Percentiles rank a stretch among this genome's conserved stretches.
These are phyloP conservation scores for Aurelia aurita complex sp. Pacific DNA, from an alignment of 30 jellyfish, hydroid and myxozoan species.

Conservation along the genomic window DNA sequence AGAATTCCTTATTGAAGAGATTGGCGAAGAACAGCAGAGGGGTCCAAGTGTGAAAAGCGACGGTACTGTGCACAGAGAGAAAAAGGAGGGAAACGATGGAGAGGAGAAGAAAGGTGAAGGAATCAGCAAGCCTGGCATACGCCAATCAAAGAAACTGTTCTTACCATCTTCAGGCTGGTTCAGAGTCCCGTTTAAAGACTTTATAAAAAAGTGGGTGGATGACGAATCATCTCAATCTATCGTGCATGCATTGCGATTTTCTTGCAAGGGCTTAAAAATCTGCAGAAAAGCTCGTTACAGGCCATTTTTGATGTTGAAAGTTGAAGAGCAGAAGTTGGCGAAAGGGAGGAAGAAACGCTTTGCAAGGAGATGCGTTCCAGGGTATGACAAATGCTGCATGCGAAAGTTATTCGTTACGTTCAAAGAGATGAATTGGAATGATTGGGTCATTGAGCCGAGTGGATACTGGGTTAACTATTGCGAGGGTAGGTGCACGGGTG, in stretches of 20 bases:
- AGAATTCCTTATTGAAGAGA: not conserved
- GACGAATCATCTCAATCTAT: not conserved
- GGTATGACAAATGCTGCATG: constrained; percentile 54
- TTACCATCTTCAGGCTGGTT: constrained; percentile 1
- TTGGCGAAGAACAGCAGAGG: not conserved
- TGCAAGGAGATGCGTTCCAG: constrained; percentile 38
- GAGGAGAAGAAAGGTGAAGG: too few species aligned
- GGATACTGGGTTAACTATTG: constrained; percentile 61
- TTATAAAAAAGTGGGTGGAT: constrained; percentile 16
- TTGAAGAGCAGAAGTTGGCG: constrained; percentile 17
- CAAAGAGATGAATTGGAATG: constrained; percentile 62
- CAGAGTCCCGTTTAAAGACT: not conserved
- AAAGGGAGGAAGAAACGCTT: constrained; percentile 24
- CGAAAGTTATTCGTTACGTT: constrained; percentile 33
- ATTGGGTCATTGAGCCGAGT: constrained; percentile 62
- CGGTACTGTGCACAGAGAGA: too few species aligned
- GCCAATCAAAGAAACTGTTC: not conserved
- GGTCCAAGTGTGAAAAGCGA: not conserved
- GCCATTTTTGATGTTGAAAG: constrained; percentile 51
- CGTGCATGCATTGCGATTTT: constrained; percentile 16
- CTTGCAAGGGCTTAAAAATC: constrained; percentile 29
- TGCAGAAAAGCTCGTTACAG: constrained; percentile 40
- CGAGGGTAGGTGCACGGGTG: constrained; percentile 61
- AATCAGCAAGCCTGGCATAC: too few species aligned
- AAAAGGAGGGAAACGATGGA: too few species aligned